These are phyloP conservation scores for Sitobion miscanthi DNA, from an alignment of 1,140 invertebrate species.

Conservation along the genomic window DNA sequence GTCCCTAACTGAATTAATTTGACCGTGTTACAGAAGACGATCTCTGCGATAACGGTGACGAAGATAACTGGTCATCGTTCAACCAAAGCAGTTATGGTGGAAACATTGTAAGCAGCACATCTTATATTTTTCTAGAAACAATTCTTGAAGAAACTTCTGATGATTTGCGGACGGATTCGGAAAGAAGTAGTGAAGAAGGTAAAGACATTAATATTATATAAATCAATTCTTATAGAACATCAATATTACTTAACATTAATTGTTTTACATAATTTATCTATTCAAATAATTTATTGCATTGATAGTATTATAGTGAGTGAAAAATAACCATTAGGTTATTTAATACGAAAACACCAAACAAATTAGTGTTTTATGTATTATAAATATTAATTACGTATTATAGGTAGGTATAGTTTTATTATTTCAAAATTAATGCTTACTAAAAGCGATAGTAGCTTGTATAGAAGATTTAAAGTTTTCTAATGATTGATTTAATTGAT, in stretches of 20 bases:
- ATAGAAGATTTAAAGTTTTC: no score
- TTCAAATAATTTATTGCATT: neutral
- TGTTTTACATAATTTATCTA: neutral
- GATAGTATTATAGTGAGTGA: neutral
- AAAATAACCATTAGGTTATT: neutral
- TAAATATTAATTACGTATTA: neutral
- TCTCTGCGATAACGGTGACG: slow-evolving; percentile 32
- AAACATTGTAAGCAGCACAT: slow-evolving; percentile 62
- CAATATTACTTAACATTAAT: neutral
- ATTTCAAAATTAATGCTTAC: no score
- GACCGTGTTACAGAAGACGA: slow-evolving; percentile 27
- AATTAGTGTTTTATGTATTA: neutral
- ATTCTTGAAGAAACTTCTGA: slow-evolving; percentile 80
- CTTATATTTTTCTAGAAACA: slow-evolving; percentile 73
- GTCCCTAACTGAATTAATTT: neutral
- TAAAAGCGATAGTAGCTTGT: no score
- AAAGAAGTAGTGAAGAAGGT: slow-evolving; percentile 53
- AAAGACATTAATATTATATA: neutral
- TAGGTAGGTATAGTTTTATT: no score
- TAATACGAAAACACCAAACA: neutral
- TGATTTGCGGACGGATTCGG: slow-evolving; percentile 74
- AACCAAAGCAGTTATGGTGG: slow-evolving; percentile 36
- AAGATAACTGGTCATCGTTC: slow-evolving; percentile 51
- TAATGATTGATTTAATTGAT: no score
- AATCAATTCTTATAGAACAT: neutral